Percentiles rank a stretch among this genome's conserved stretches.
These are phyloP conservation scores for Pseudomyrmex dendroicus DNA, from an alignment of 1,140 invertebrate species.

Conservation along the genomic window DNA sequence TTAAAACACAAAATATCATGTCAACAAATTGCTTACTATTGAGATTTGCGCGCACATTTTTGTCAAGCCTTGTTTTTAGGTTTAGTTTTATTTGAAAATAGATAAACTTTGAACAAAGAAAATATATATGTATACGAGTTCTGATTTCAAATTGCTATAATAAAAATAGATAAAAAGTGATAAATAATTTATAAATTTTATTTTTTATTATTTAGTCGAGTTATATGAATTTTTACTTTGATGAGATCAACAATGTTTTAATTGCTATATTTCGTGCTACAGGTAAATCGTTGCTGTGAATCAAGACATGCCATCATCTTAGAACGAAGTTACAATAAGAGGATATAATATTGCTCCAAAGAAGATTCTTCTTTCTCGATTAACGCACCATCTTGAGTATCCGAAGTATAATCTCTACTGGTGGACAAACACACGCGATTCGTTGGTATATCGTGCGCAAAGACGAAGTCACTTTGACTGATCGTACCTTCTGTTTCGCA, in stretches of 20 bases:
- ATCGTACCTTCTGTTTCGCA: not conserved
- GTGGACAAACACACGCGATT: not conserved
- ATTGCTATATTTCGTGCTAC: slow-evolving; percentile 14
- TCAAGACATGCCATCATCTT: slow-evolving; percentile 19
- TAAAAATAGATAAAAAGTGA: not conserved
- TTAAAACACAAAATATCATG: not conserved
- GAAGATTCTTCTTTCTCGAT: not conserved
- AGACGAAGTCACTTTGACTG: slow-evolving; percentile 28
- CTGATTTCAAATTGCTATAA: not conserved
- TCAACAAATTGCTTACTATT: not conserved
- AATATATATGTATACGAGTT: not conserved
- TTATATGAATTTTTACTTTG: not conserved
- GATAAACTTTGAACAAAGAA: not conserved
- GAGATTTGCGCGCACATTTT: not conserved
- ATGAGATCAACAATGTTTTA: not conserved
- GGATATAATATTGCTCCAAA: not conserved
- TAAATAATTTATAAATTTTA: not conserved
- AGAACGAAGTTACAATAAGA: slow-evolving; percentile 30
- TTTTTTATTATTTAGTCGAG: not conserved
- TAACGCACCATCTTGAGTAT: slow-evolving; percentile 8
- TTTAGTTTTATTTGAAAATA: not conserved
- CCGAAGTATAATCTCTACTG: slow-evolving; percentile 2
- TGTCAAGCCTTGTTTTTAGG: not conserved
- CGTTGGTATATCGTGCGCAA: slow-evolving; percentile 13
- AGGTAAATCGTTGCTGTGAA: slow-evolving; percentile 33